These are phyloP conservation scores for Limnodromus scolopaceus DNA, from an alignment of 2,797 vertebrate genomes.

Conservation along the genomic window DNA sequence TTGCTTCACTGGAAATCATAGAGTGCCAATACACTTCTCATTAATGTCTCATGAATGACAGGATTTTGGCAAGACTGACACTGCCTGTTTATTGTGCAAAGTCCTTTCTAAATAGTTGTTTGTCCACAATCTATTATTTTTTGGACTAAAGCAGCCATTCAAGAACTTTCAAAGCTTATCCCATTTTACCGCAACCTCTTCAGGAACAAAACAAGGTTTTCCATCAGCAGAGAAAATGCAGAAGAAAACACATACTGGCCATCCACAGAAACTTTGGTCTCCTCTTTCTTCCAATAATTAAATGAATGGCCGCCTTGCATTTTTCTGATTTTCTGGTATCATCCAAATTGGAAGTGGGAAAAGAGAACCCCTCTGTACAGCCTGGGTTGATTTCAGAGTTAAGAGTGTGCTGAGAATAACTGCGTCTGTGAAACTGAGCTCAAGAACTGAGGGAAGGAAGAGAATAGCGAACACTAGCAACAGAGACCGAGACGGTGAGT, in stretches of 20 bases:
- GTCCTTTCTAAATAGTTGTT: neutral
- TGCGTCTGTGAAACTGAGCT: neutral
- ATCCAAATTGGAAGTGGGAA: neutral
- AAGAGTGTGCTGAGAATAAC: neutral
- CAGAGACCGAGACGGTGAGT: neutral
- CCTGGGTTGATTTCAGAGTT: neutral
- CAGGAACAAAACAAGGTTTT: neutral
- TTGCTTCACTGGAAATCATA: neutral
- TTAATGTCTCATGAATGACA: neutral
- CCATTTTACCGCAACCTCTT: neutral
- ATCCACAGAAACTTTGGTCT: neutral
- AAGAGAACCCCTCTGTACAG: neutral
- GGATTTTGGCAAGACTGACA: neutral
- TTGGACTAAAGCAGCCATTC: neutral
- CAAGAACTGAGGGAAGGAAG: neutral
- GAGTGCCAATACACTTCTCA: neutral
- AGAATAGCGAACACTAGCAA: neutral
- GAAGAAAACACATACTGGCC: neutral
- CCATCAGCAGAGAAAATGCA: neutral
- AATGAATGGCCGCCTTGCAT: neutral
- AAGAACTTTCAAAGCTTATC: neutral
- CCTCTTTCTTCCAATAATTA: neutral
- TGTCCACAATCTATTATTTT: neutral
- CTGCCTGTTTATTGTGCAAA: neutral
- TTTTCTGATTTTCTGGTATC: neutral